A percentile compares a stretch with the other conserved stretches of the same genome.
Evolutionary conservation across 1,140 invertebrate species (phyloP).

Genomic region (Chrysomallon squamiferum): DNA sequence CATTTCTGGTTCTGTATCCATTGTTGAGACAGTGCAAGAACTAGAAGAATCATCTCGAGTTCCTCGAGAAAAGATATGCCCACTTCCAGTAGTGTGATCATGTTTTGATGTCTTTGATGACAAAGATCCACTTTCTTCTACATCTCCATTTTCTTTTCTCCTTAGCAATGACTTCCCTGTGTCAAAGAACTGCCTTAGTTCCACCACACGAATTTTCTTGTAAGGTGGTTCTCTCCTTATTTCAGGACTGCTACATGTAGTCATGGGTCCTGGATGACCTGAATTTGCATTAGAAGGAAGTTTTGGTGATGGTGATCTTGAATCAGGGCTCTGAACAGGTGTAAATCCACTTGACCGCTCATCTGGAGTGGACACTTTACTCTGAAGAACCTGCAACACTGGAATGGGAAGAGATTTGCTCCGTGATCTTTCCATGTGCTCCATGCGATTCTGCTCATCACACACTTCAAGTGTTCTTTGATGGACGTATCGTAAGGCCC

Average conservation of each 20-base stretch:
- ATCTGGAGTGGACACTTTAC: constrained; percentile 16
- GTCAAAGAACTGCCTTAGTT: constrained; percentile 50
- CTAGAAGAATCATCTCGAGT: constrained; percentile 25
- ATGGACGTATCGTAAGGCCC: constrained; percentile 85
- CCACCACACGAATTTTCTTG: constrained; percentile 50
- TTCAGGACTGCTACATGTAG: constrained; percentile 12
- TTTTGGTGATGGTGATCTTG: constrained; percentile 1
- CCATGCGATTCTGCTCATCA: constrained; percentile 75
- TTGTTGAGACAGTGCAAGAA: constrained; percentile 20
- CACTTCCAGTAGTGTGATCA: constrained; percentile 10
- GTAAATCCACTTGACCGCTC: constrained; percentile 1
- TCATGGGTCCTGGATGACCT: neutral
- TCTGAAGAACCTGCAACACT: constrained; percentile 78
- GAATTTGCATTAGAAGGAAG: constrained; percentile 10
- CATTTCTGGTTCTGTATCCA: constrained; percentile 19
- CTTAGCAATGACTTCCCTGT: constrained; percentile 34
- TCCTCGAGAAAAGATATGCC: constrained; percentile 10
- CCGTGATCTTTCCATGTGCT: constrained; percentile 77
- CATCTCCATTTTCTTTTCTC: constrained; percentile 30
- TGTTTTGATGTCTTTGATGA: constrained; percentile 19
- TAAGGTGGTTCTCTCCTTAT: constrained; percentile 45
- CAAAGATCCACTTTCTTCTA: constrained; percentile 18
- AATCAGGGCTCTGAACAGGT: neutral
- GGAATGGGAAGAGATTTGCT: constrained; percentile 93
- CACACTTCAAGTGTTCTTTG: constrained; percentile 63